Evolutionary conservation across 2,797 vertebrate genomes (phyloP).

Genomic region (Coluber constrictor): DNA sequence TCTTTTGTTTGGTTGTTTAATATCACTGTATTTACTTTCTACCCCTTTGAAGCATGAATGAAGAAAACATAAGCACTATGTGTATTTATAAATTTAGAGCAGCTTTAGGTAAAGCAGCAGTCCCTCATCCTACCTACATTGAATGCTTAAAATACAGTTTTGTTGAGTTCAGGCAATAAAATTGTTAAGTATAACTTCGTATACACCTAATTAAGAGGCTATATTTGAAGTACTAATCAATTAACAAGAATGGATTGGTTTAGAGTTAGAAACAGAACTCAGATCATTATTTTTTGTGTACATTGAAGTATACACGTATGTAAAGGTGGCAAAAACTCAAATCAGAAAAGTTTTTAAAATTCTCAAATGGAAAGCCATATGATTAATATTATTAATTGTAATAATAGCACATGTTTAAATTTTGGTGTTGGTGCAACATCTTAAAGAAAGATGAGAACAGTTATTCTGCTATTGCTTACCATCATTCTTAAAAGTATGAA

Average conservation of each 20-base stretch:
- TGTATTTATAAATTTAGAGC: constrained; percentile 75
- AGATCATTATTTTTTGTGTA: constrained; percentile 52
- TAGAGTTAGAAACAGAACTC: constrained; percentile 46
- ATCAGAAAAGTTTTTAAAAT: constrained; percentile 57
- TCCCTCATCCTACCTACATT: constrained; percentile 67
- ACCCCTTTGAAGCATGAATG: constrained; percentile 74
- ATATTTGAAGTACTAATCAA: constrained; percentile 54
- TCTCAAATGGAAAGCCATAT: constrained; percentile 65
- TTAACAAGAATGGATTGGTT: constrained; percentile 49
- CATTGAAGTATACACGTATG: constrained; percentile 58
- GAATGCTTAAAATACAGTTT: constrained; percentile 73
- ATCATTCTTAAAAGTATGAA: constrained; percentile 35
- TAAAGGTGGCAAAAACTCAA: constrained; percentile 61
- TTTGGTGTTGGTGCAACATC: constrained; percentile 45
- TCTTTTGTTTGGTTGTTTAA: constrained; percentile 71
- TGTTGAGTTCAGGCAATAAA: constrained; percentile 70
- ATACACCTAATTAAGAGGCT: constrained; percentile 56
- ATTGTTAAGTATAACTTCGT: constrained; percentile 61
- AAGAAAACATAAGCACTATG: constrained; percentile 73
- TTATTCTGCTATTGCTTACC: constrained; percentile 51
- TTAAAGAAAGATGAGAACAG: constrained; percentile 43
- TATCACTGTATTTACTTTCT: constrained; percentile 76
- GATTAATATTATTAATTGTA: constrained; percentile 55
- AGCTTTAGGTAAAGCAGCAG: constrained; percentile 66
- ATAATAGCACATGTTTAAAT: constrained; percentile 47